Conservation (phyloP, 2,888 invertebrate genomes). For the Napeogenes sylphis region DNA sequence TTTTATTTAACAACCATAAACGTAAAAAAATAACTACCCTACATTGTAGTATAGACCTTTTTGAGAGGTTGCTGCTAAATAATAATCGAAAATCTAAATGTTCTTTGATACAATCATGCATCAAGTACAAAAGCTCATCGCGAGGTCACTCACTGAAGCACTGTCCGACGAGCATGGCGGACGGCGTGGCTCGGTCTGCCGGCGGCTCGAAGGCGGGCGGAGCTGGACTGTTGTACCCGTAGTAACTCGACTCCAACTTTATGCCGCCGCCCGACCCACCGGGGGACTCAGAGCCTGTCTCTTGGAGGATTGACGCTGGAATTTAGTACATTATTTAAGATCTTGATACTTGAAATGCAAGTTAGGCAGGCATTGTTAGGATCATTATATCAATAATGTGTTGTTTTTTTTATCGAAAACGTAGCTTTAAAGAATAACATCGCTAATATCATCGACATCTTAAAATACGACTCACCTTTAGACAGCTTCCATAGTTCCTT, state of each 20-base stretch:
- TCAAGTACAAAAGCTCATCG: too few relatives aligned
- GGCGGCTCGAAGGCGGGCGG: conserved; percentile 67
- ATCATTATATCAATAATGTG: too few relatives aligned
- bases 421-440: too few relatives aligned
- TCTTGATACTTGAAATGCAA: too few relatives aligned
- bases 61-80: too few relatives aligned
- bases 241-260: conserved; percentile 72
- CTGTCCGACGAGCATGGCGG: conserved; percentile 84
- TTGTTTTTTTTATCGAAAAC: too few relatives aligned
- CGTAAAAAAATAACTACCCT: too few relatives aligned
- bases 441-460: not conserved
- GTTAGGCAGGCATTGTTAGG: not conserved
- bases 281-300: conserved; percentile 85
- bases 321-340: conserved; percentile 9
- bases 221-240: conserved; percentile 73
- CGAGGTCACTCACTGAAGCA: conserved; percentile 84
- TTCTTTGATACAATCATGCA: too few relatives aligned
- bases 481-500: conserved; percentile 99
- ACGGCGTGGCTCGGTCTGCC: conserved; percentile 76
- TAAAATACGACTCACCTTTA: conserved; percentile 82
- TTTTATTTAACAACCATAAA: too few relatives aligned
- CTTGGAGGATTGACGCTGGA: conserved; percentile 95
- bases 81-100: too few relatives aligned
- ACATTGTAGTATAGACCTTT: too few relatives aligned
- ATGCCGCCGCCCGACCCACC: conserved; percentile 69